A percentile compares a stretch with the other conserved stretches of the same genome.
Evolutionary conservation across 2,113 vertebrate genomes (phyloP).

Genomic region (Camarhynchus parvulus): DNA sequence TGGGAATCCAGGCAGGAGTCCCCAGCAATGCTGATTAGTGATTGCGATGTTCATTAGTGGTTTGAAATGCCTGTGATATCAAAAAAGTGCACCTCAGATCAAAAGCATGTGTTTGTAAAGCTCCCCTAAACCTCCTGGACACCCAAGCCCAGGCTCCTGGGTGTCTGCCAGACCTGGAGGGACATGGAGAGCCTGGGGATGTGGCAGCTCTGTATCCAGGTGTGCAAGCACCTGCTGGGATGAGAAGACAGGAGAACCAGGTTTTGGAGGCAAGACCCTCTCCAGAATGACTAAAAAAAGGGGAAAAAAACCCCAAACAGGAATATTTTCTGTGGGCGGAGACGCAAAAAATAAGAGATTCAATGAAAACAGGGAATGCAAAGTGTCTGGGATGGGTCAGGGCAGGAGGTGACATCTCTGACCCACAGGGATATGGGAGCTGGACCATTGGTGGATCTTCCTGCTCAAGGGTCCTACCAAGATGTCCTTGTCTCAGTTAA

Average conservation of each 20-base stretch:
- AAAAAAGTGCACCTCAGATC: background rate
- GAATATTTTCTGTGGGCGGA: background rate
- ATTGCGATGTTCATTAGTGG: slow-evolving; percentile 45
- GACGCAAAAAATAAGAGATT: background rate
- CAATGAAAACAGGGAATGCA: background rate
- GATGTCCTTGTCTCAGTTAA: background rate
- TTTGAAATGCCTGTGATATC: background rate
- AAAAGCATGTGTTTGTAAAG: background rate
- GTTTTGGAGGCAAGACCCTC: background rate
- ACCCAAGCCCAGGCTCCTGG: background rate
- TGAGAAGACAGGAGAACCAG: background rate
- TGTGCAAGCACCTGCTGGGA: background rate
- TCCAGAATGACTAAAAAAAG: background rate
- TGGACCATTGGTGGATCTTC: background rate
- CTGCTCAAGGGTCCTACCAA: background rate
- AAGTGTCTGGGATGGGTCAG: background rate
- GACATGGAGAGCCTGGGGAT: background rate
- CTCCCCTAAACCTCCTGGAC: background rate
- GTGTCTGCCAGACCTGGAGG: background rate
- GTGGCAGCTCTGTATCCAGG: background rate
- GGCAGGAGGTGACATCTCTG: background rate
- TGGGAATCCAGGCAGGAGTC: slow-evolving; percentile 13
- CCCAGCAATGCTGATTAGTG: slow-evolving; percentile 27
- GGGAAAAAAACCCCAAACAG: accelerated
- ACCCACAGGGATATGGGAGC: accelerated